These are phyloP conservation scores for Caenorhabditis sp. DNA, from an alignment of 2,888 invertebrate species.

Conservation along the genomic window DNA sequence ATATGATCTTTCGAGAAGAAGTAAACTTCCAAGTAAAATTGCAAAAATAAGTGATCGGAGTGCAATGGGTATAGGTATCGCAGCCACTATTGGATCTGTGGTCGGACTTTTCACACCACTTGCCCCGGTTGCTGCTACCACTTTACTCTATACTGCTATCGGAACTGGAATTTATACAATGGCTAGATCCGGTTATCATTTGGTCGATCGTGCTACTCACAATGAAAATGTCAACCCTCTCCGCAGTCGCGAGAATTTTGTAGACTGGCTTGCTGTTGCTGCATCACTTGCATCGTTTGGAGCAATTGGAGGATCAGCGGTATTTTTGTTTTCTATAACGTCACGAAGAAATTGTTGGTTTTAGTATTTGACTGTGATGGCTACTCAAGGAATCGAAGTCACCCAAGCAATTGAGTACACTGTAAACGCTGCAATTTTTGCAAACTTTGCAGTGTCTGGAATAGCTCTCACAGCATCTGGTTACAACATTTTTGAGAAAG, in stretches of 20 bases:
- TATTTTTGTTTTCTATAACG: background rate
- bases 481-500: slow-evolving; percentile 45
- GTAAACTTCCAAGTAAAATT: slow-evolving; percentile 39
- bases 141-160: slow-evolving; percentile 36
- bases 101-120: slow-evolving; percentile 41
- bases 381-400: slow-evolving; percentile 41
- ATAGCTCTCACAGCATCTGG: slow-evolving; percentile 42
- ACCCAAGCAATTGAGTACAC: slow-evolving; percentile 36
- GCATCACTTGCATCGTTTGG: slow-evolving; percentile 42
- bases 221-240: slow-evolving; percentile 44
- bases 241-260: slow-evolving; percentile 41
- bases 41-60: slow-evolving; percentile 35
- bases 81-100: slow-evolving; percentile 39
- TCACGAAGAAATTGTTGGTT: background rate
- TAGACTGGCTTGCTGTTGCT: slow-evolving; percentile 42
- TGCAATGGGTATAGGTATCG: slow-evolving; percentile 43
- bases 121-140: slow-evolving; percentile 40
- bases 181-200: slow-evolving; percentile 41
- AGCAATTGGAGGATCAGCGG: slow-evolving; percentile 43
- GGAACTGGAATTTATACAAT: slow-evolving; percentile 42
- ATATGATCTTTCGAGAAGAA: slow-evolving; percentile 35
- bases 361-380: slow-evolving; percentile 40
- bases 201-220: slow-evolving; percentile 38
- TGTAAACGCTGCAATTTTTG: slow-evolving; percentile 43
- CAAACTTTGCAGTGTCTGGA: slow-evolving; percentile 38